Percentiles rank a stretch among this genome's conserved stretches.
Conservation (phyloP, 2,797 vertebrate genomes). For the Sebastes hubbsi region DNA sequence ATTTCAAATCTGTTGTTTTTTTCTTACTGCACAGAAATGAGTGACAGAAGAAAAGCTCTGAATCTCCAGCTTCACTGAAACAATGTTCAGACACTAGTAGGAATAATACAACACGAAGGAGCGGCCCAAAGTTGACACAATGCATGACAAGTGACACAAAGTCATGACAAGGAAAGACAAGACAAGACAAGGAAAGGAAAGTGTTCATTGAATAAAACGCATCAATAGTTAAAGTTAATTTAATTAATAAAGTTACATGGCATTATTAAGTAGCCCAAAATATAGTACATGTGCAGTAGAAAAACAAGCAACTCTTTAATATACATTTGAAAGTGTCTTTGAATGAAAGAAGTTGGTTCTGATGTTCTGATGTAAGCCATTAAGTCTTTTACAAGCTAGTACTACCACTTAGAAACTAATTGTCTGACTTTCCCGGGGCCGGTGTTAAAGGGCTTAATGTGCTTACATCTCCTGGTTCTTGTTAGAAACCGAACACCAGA, state of each 20-base stretch:
- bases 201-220: background rate
- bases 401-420: background rate
- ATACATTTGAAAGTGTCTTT: conserved; percentile 2
- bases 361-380: background rate
- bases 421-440: background rate
- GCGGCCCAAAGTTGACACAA: background rate
- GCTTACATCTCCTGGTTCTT: background rate
- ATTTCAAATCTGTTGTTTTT: conserved; percentile 17
- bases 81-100: background rate
- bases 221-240: background rate
- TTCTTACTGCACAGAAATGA: background rate
- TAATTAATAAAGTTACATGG: background rate
- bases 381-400: background rate
- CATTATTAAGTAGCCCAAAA: background rate
- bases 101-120: background rate
- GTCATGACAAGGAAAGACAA: background rate
- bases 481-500: background rate
- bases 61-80: background rate
- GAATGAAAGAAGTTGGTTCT: background rate
- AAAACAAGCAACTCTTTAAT: background rate
- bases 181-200: background rate
- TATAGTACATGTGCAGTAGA: background rate
- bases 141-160: background rate
- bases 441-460: background rate
- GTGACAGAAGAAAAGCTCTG: background rate